Base-by-base conservation (phyloP, 30 jellyfish, hydroid and myxozoan species). In the Sanderia malayensis region DNA sequence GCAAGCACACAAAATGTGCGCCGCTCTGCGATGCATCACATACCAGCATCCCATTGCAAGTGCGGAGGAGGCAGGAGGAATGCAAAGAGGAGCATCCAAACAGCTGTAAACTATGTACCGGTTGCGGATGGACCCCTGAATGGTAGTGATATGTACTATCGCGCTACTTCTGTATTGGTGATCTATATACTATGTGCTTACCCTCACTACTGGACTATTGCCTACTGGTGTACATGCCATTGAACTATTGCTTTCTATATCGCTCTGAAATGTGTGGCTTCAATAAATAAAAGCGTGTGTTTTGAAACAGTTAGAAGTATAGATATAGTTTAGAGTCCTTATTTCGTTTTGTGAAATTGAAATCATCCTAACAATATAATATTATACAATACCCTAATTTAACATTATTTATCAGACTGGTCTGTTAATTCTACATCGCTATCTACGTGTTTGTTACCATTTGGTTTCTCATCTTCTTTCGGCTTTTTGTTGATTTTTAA, bases 41-140 rank as follows among this genome's bases (percentile, higher is more conserved):
- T 37, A 74, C 75, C 22, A 79, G 55, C 24, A 20, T 89, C 8
- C 95, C 97, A 9, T 74, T 76, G 64, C 61, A 34, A 9, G 94
- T 89, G 25, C 44, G 25, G 4, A 55, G 67, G 66, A 67, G 95
- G 28, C 95, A 82, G 37, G 52, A 65, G 28, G 76, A 74, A 28
- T 89, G 97, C 76, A 55, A 33, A 33, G 49, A 9, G 15, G 70
- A 20, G 31, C 97, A 89, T 37, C 19, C 66, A 0, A 65, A 81
- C 15, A 19, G 68, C 41, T 24, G 2, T 41, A 81, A 68, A 37
- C 28, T 89, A 31, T 89, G 97, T 70, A 81, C 95, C 0, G 83
- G 82, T 0, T 89, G 97, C 61, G 97, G 97, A 9, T 80, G 93
- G 97, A 62, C 46, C 9, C 95, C 97, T 24, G 94, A 89, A 44